Percentiles rank a stretch among this genome's conserved stretches.
phyloP scores from a whole-genome alignment of 1,140 invertebrate species.

The Sarcophaga peregrina region DNA sequence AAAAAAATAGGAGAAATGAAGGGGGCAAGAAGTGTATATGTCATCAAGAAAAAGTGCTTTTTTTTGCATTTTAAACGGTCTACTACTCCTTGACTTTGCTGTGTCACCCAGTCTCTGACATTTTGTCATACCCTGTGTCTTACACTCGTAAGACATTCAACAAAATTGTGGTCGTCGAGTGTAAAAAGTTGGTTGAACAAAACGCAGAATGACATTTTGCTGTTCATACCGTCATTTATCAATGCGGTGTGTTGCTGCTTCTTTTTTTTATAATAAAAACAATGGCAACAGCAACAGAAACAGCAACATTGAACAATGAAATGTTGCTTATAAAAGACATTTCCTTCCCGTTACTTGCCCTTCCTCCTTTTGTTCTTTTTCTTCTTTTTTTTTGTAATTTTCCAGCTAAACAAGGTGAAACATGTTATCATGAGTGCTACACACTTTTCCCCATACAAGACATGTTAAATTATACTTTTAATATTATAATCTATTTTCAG shows the following conservation, averaged over 20 bases:
- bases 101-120: no score
- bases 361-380: slow-evolving; percentile 7
- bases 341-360: not conserved
- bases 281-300: not conserved
- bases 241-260: not conserved
- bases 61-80: slow-evolving; percentile 17
- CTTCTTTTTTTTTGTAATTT: not conserved
- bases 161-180: not conserved
- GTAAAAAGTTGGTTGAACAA: not conserved
- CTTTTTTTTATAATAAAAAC: not conserved
- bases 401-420: slow-evolving; percentile 34
- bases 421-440: slow-evolving; percentile 32
- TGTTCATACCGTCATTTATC: slow-evolving; percentile 39
- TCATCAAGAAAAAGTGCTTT: slow-evolving; percentile 38
- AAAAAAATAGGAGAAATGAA: no score
- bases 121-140: no score
- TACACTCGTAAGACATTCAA: no score
- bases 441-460: not conserved
- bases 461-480: not conserved
- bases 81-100: not conserved
- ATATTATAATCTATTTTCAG: not conserved
- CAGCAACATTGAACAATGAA: not conserved
- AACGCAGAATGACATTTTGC: slow-evolving; percentile 34
- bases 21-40: not conserved
- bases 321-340: slow-evolving; percentile 22